Evolutionary conservation across 2,888 invertebrate genomes (phyloP), one percentile per base, ranked within the genome.

Genomic region (Agrochola lota): DNA sequence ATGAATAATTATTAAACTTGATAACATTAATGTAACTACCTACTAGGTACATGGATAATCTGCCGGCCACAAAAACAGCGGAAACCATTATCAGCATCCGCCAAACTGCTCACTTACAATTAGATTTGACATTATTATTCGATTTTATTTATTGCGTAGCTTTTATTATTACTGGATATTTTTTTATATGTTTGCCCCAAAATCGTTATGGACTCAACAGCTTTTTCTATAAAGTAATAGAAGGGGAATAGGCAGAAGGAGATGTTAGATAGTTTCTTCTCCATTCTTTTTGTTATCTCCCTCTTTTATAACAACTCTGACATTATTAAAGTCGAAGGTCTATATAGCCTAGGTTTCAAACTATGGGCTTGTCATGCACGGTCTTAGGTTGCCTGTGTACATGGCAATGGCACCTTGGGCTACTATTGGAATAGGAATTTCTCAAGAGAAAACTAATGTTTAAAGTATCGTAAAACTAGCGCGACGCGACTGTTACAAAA

Each of bases 51-150:
- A 67, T 43, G 78, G 83, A 87, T 86, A 82, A 85, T 83, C 85
- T 82, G 60, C 52, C 62, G 64, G 57, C 74, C 74, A 81, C 80
- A 71, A 87, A 84, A 87, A 84, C 77, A 85, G 69, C 90, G 92
- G 92, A 88, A 86, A 78, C 79, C 67, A 71, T 84, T 92, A 92
- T 92, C 92, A 81, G 84, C 88, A 88, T 91, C 92, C 89, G 91
- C 76, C 81, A 57, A 84, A 82, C 81, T 67, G 73, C 74, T 72
- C 69, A 49, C 70, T 73, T 46, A n/a, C 59, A 69, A 74, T 70
- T 72, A 57, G 66, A 78, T 80, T 81, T 62, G 52, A 69, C 46
- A 71, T 62, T 43, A 66, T 43, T 71, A 52, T 43, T 60, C 7
- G 15, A 80, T 63, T 63, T 43, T 30, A 82, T 59, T 26, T 74